These are phyloP conservation scores for Meloidogyne exigua DNA, from an alignment of 1,140 invertebrate genomes.

Conservation along the genomic window DNA sequence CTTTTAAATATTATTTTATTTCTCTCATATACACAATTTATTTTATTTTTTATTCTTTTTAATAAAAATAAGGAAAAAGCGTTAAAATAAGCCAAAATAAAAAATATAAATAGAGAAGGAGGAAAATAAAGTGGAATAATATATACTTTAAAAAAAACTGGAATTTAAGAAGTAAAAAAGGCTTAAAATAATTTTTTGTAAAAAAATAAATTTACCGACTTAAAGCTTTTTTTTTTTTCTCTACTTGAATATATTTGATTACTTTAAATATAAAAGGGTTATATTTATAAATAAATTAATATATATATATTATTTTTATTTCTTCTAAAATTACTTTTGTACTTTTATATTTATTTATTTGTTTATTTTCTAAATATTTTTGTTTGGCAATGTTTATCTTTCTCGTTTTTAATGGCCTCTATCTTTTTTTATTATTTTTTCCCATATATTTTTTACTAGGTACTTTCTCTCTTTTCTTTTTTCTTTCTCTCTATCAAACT, in stretches of 20 bases:
- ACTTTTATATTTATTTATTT: neutral
- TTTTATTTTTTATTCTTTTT: neutral
- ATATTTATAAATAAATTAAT: too few species aligned
- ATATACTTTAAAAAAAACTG: neutral
- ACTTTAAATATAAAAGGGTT: neutral
- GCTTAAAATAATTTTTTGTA: neutral
- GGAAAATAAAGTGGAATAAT: neutral
- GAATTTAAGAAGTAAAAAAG: slow-evolving; percentile 1
- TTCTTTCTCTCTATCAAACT: too few species aligned
- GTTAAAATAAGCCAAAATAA: neutral
- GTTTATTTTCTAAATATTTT: neutral
- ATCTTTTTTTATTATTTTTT: too few species aligned
- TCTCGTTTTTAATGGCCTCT: too few species aligned
- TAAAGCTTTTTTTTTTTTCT: neutral
- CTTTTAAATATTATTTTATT: neutral
- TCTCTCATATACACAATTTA: neutral
- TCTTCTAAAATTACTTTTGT: neutral
- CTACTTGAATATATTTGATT: neutral
- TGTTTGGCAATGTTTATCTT: neutral
- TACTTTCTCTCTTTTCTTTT: too few species aligned
- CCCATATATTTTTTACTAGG: too few species aligned
- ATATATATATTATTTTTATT: neutral
- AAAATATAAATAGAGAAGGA: too few species aligned
- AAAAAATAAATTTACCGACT: neutral
- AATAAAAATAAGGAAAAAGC: neutral